Conservation (phyloP, 2,797 vertebrate species). For the Triplophysa yarkandensis region DNA sequence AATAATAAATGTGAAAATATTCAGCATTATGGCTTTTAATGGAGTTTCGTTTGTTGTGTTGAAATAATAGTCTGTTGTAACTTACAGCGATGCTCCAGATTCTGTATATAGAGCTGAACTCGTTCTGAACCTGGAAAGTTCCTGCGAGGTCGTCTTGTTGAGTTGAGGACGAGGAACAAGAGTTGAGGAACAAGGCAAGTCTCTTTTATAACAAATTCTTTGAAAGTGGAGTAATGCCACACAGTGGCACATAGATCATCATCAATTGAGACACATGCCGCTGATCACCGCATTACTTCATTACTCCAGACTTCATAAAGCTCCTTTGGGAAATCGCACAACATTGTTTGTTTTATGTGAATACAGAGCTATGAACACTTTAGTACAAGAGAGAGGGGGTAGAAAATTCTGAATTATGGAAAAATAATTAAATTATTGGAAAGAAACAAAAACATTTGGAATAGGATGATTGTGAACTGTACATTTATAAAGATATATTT, state of each 20-base stretch:
- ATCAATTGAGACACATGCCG: neutral
- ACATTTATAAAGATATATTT: no score
- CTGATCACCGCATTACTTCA: neutral
- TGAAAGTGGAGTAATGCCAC: neutral
- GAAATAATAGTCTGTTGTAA: neutral
- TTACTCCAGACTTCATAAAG: slow-evolving; percentile 2
- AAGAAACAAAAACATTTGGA: no score
- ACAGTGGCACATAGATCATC: neutral
- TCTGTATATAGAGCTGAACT: slow-evolving; percentile 1
- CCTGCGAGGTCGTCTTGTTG: neutral
- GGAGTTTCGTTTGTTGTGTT: neutral
- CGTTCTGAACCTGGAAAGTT: neutral
- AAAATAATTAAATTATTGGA: no score
- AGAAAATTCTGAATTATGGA: neutral
- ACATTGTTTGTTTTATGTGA: neutral
- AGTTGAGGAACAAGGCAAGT: neutral
- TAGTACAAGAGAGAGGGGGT: neutral
- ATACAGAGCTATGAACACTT: neutral
- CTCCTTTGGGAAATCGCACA: slow-evolving; percentile 3
- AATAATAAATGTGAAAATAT: neutral
- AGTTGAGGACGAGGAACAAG: neutral
- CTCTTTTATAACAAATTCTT: neutral
- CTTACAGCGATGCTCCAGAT: neutral
- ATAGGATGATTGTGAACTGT: no score
- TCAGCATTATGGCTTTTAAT: neutral